Base-by-base conservation (phyloP, 2,888 invertebrate species). In the Eledona agricola region DNA sequence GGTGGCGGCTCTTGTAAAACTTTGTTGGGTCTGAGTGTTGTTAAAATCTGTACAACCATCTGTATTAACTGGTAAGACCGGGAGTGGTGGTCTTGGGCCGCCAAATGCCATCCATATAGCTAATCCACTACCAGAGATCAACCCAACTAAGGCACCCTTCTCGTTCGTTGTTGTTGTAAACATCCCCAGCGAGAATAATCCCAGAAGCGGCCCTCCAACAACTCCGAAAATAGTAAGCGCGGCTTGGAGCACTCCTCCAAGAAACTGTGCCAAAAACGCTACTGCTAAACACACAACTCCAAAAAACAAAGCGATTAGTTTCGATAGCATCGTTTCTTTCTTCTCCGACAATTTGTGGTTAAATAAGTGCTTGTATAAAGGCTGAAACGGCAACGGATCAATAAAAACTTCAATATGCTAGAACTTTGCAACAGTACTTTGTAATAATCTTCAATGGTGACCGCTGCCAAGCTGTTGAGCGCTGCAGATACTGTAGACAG, bases 401-500 rank as follows among this genome's bases (percentile, higher is more conserved):
- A 32, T 15, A 22, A 20, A 16, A 16, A 19, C 25, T 23, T 35
- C 13, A 43, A 25, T 23, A n/a, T 19, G 4, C 4, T 20, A 6
- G 29, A 26, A 23, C 13, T 22, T n/a, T n/a, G n/a, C n/a, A n/a
- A n/a, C n/a, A n/a, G n/a, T 55, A 78, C 78, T 67, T 85, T 85
- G 1, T 94, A 77, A 60, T 95, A 93, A 76, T 96, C 96, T 67
- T 93, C 89, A 28, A 95, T 78, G 0, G 93, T 90, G 6, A 96
- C 54, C 0, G 96, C 95, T 0, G 96, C 88, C 31, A 96, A 79
- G 1, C 95, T 92, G 69, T 95, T 96, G 51, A 96, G 83, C 1
- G 93, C 87, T 0, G 96, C 93, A 0, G 95, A 96, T 51, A 96
- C 88, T 0, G 95, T 94, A 28, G 95, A 94, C 4, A 96, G 79